A percentile compares a stretch with the other conserved stretches of the same genome.
Conservation (phyloP, 2,888 invertebrate species). For the Latrodectus elegans region DNA sequence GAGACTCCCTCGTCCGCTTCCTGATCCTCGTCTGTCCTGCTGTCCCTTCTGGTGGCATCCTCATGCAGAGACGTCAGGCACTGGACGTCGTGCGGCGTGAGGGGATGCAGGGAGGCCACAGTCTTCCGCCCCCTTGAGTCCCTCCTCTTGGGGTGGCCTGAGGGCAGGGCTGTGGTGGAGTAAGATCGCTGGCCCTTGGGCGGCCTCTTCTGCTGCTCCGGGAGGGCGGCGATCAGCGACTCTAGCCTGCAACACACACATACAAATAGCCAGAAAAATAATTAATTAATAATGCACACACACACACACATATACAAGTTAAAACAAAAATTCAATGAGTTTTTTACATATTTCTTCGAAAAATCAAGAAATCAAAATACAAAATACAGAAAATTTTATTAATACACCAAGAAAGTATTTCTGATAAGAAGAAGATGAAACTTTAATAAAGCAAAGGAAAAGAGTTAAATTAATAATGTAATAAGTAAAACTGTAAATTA, state of each 20-base stretch:
- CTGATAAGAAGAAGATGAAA: no score
- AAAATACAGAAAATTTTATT: no score
- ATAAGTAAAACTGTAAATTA: no score
- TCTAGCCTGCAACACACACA: slow-evolving; percentile 30
- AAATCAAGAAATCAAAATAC: no score
- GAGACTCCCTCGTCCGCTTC: slow-evolving; percentile 14
- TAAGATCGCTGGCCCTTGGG: slow-evolving; percentile 72
- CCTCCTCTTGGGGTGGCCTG: slow-evolving; percentile 70
- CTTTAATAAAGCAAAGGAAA: no score
- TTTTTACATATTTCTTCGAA: no score
- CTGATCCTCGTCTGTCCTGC: slow-evolving; percentile 44
- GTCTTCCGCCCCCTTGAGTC: slow-evolving; percentile 73
- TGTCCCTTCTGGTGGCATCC: slow-evolving; percentile 49
- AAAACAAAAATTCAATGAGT: no score
- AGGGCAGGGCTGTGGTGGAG: slow-evolving; percentile 73
- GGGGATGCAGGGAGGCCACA: slow-evolving; percentile 73
- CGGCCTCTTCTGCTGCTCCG: slow-evolving; percentile 23
- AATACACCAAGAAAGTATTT: no score
- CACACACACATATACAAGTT: no score
- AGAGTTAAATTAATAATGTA: no score
- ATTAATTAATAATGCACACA: no score
- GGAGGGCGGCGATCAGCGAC: slow-evolving; percentile 39
- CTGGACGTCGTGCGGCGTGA: slow-evolving; percentile 72
- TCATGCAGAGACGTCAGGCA: slow-evolving; percentile 58
- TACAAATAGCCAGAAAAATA: background rate